Evolutionary conservation across 2,113 vertebrate genomes (phyloP).

Genomic region (Aegotheles bennettii): DNA sequence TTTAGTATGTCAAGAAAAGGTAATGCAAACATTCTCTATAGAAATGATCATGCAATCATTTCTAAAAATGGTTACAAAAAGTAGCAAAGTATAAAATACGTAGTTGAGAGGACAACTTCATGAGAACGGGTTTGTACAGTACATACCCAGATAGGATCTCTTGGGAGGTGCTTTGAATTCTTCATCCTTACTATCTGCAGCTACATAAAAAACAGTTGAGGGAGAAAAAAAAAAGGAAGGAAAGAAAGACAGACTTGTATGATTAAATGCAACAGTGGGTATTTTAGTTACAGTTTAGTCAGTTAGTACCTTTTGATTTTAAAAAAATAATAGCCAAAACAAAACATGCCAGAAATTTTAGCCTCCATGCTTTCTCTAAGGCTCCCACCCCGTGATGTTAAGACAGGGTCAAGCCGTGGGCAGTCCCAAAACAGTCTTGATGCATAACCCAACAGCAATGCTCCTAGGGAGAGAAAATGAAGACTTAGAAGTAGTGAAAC

Average conservation of each 20-base stretch:
- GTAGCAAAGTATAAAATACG: not conserved
- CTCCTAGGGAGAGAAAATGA: not conserved
- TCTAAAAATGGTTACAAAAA: not conserved
- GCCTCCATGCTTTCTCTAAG: not conserved
- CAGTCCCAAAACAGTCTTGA: not conserved
- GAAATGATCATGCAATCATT: conserved; percentile 27
- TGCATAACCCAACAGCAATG: not conserved
- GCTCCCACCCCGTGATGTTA: not conserved
- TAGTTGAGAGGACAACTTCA: not conserved
- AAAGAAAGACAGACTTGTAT: conserved; percentile 69
- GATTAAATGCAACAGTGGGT: conserved; percentile 43
- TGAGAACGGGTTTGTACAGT: conserved; percentile 67
- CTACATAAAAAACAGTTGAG: conserved; percentile 66
- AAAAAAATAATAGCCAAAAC: not conserved
- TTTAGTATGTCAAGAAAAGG: not conserved
- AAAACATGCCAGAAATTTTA: conserved; percentile 26
- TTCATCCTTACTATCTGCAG: conserved; percentile 95
- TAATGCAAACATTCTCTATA: not conserved
- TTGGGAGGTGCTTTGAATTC: conserved; percentile 88
- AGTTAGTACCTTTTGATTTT: conserved; percentile 34
- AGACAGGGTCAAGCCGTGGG: not conserved
- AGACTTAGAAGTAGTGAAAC: not conserved
- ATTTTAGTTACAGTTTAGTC: conserved; percentile 7
- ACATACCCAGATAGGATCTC: conserved; percentile 95
- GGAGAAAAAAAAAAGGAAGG: not conserved